phyloP scores from a whole-genome alignment of 2,113 vertebrate species.

The Irena cyanogastra region DNA sequence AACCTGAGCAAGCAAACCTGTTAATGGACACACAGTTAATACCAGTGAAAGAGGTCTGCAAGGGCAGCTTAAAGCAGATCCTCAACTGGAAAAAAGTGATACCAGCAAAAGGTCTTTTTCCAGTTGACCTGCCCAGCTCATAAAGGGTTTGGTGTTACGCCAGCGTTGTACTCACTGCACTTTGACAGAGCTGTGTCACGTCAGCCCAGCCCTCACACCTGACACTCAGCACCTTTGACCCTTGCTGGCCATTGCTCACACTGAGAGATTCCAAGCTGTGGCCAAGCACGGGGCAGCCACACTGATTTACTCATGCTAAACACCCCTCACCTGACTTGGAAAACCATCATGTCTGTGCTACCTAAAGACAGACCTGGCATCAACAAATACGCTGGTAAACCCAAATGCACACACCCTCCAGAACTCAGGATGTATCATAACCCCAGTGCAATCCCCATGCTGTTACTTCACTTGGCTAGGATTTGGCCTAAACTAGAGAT shows the following conservation, averaged over 20 bases:
- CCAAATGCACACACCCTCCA: not conserved
- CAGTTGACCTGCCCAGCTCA: not conserved
- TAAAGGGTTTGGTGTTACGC: fast-evolving
- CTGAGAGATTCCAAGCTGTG: no score
- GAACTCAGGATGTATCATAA: not conserved
- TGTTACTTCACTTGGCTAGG: fast-evolving
- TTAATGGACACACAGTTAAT: not conserved
- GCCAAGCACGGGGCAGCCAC: not conserved
- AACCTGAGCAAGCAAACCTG: not conserved
- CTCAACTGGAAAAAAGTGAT: not conserved
- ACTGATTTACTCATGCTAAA: not conserved
- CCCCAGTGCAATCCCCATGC: not conserved
- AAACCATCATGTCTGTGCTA: not conserved
- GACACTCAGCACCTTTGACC: not conserved
- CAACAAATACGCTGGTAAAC: not conserved
- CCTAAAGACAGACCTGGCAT: not conserved
- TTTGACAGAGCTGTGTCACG: fast-evolving
- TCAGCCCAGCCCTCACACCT: fast-evolving
- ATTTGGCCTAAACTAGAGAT: not conserved
- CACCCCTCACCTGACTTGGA: not conserved
- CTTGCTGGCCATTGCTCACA: fast-evolving
- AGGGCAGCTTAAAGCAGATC: not conserved
- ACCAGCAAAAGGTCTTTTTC: slow-evolving; percentile 22
- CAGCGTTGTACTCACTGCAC: not conserved
- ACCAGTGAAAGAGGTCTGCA: not conserved